Evolutionary conservation across 2,113 vertebrate species (phyloP), one percentile per base, ranked within the genome.

Genomic region (Leptosomus discolor): DNA sequence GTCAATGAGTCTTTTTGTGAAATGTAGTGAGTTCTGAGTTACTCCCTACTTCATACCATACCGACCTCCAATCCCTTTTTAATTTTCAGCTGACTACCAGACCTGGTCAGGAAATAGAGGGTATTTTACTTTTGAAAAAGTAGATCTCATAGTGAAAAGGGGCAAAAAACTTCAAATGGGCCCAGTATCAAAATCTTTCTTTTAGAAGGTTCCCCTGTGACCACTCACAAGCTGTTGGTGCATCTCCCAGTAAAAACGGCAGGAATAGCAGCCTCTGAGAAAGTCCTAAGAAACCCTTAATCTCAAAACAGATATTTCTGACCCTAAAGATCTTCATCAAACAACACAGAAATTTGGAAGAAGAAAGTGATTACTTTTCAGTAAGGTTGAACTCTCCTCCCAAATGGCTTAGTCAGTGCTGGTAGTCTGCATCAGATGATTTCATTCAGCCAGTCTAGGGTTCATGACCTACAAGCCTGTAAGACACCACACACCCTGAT

Each of bases 371-470:
- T 39, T 45, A 46, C 8, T 58, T 54, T 56, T 65, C 58, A 43
- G 10, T 9, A 13, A 77, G 12, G 15, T 45, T 61, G 22, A 3
- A 4, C 12, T 65, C 13, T 68, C 2, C 26, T 77, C 39, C 6
- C 8, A 69, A 77, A 39, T 56, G 3, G 2, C 8, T 58, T 50
- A 5, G 12, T 48, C 45, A 34, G 2, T 12, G n/a, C 0, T 50
- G 23, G 23, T 24, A 39, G 12, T 63, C 9, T 39, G n/a, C 43
- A 60, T 5, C 11, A 29, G 15, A 21, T 7, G 1, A 32, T 71
- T 51, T 46, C 3, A 8, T 64, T 68, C 26, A 71, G 7, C 8
- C 51, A 8, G 0, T 2, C 11, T 15, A 19, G 8, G 2, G 36
- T n/a, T 75, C 2, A 0, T 23, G 34, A 57, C 5, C 45, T 30